Evolutionary conservation across 2,113 vertebrate species (phyloP).

Genomic region (Carassius auratus): DNA sequence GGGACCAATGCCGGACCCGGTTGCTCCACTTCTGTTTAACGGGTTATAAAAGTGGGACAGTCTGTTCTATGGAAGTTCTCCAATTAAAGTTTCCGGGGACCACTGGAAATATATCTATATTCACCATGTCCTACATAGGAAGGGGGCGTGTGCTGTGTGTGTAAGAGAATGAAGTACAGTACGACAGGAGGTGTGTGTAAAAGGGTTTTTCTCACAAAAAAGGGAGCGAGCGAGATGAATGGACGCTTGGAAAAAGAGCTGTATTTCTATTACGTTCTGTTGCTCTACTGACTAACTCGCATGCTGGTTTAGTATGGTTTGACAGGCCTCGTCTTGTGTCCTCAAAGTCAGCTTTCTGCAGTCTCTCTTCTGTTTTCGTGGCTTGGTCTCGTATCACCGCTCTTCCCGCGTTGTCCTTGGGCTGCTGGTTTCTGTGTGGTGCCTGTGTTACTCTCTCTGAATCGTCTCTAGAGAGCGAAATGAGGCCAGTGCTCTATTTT

Average conservation of each 20-base stretch:
- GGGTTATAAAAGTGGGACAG: conserved; percentile 81
- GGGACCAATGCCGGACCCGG: conserved; percentile 75
- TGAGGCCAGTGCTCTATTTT: conserved; percentile 46
- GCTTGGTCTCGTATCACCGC: background rate
- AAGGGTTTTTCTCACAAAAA: background rate
- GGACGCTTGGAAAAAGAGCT: background rate
- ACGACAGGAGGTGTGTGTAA: conserved; percentile 4
- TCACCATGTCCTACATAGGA: conserved; percentile 79
- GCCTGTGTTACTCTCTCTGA: conserved; percentile 31
- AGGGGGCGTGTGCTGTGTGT: conserved; percentile 37
- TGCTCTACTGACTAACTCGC: background rate
- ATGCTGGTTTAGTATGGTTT: background rate
- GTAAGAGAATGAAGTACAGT: conserved; percentile 51
- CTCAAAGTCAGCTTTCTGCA: background rate
- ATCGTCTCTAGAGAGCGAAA: conserved; percentile 28
- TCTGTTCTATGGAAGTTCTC: conserved; percentile 83
- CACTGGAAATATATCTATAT: conserved; percentile 83
- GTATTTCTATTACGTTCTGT: background rate
- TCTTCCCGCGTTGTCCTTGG: conserved; percentile 31
- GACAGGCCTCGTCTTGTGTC: background rate
- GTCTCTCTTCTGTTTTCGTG: background rate
- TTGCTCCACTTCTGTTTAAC: conserved; percentile 77
- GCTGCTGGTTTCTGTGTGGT: conserved; percentile 8
- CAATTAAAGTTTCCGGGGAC: conserved; percentile 84
- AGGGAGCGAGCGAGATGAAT: background rate